Evolutionary conservation across 2,888 invertebrate species (phyloP).

Genomic region (Timema cristinae): DNA sequence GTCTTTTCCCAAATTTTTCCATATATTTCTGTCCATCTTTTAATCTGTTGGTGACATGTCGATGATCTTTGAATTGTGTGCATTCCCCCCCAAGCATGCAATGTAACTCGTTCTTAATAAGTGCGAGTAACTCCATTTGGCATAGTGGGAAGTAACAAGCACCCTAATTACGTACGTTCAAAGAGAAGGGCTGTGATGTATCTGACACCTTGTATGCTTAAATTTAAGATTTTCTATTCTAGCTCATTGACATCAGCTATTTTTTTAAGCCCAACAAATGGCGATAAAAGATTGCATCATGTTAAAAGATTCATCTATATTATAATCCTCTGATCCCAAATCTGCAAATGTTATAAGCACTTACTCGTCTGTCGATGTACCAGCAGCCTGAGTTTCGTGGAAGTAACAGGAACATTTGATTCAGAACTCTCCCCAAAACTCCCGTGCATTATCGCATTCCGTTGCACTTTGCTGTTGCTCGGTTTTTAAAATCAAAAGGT

Average conservation of each 20-base stretch:
- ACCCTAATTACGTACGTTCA: conserved; percentile 37
- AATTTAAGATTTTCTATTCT: conserved; percentile 32
- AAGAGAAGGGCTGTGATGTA: conserved; percentile 34
- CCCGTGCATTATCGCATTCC: too few species aligned
- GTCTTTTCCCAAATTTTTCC: conserved; percentile 29
- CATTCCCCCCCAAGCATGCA: conserved; percentile 35
- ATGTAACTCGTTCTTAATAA: conserved; percentile 34
- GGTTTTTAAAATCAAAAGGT: too few species aligned
- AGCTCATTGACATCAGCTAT: conserved; percentile 33
- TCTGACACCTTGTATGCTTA: conserved; percentile 37
- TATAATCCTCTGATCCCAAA: too few species aligned
- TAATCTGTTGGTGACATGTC: conserved; percentile 34
- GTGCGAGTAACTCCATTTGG: conserved; percentile 36
- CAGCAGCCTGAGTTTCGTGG: too few species aligned
- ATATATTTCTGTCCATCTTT: conserved; percentile 31
- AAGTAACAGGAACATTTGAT: too few species aligned
- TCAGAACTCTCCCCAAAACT: too few species aligned
- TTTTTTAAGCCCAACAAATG: conserved; percentile 36
- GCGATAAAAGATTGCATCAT: conserved; percentile 32
- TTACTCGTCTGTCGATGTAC: too few species aligned
- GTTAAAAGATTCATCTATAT: conserved; percentile 27
- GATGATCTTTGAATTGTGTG: conserved; percentile 32
- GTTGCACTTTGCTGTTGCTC: too few species aligned
- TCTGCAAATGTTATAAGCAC: too few species aligned
- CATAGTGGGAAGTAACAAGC: conserved; percentile 28